phyloP scores from a whole-genome alignment of 1,140 invertebrate species.

The Drosophila rufa region DNA sequence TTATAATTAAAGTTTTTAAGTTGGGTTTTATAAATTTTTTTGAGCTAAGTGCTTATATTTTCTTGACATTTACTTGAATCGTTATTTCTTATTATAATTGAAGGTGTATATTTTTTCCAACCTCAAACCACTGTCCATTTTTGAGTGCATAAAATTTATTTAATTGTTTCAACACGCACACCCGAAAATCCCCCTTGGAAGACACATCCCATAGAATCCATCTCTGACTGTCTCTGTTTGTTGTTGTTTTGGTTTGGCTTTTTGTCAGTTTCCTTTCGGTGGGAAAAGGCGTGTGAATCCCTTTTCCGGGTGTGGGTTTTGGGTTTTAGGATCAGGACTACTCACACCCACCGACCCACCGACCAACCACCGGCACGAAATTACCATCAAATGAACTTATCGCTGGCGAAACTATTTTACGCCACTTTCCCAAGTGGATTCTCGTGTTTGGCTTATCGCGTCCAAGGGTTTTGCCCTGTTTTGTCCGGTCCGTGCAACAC shows the following conservation, averaged over 20 bases:
- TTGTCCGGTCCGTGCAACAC: conserved; percentile 64
- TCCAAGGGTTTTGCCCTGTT: conserved; percentile 31
- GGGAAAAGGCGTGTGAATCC: conserved; percentile 67
- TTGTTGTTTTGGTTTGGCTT: conserved; percentile 75
- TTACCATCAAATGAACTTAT: conserved; percentile 82
- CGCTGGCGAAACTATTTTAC: conserved; percentile 79
- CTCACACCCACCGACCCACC: conserved; percentile 52
- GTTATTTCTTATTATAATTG: not conserved
- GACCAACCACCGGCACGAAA: conserved; percentile 57
- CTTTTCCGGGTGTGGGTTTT: conserved; percentile 36
- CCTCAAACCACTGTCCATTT: conserved; percentile 32
- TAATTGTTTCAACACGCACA: conserved; percentile 82
- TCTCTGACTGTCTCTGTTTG: conserved; percentile 51
- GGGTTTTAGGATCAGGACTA: conserved; percentile 26
- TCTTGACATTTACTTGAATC: no score
- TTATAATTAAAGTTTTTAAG: not conserved
- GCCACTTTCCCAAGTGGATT: conserved; percentile 80
- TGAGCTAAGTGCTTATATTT: no score
- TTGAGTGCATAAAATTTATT: conserved; percentile 60
- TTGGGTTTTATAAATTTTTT: no score
- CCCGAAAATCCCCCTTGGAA: conserved; percentile 27
- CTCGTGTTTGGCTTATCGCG: conserved; percentile 74
- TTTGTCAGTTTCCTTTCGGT: conserved; percentile 57
- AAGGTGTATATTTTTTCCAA: not conserved
- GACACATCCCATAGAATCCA: conserved; percentile 33